Evolutionary conservation across 2,888 invertebrate genomes (phyloP).

Genomic region (Eupithecia centaureata): DNA sequence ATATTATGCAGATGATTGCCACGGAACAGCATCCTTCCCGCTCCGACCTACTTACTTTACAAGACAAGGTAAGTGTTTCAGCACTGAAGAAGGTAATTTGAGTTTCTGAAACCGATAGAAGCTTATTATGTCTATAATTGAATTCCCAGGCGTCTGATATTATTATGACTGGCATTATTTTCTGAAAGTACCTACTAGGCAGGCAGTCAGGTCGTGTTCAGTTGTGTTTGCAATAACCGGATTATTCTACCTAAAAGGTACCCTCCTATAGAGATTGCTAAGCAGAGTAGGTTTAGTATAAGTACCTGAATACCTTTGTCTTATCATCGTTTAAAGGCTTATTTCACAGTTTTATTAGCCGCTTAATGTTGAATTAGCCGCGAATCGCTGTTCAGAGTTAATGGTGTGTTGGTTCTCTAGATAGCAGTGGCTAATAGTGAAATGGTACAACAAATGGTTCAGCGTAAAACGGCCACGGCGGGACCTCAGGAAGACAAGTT

Average conservation of each 20-base stretch:
- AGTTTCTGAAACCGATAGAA: conserved; percentile 13
- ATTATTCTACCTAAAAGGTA: background rate
- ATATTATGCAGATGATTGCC: conserved; percentile 87
- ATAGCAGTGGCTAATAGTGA: conserved; percentile 83
- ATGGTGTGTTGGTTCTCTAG: conserved; percentile 48
- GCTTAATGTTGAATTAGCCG: background rate
- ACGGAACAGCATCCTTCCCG: conserved; percentile 86
- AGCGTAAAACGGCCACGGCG: conserved; percentile 86
- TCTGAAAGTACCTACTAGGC: background rate
- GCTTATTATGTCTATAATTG: conserved; percentile 4
- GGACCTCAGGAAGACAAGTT: conserved; percentile 89
- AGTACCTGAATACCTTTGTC: background rate
- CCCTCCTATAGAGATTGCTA: background rate
- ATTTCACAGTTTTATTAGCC: background rate
- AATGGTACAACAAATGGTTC: conserved; percentile 88
- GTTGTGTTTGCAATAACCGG: background rate
- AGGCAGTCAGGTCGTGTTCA: background rate
- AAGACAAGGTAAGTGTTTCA: conserved; percentile 81
- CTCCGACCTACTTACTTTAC: conserved; percentile 85
- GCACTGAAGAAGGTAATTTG: conserved; percentile 23
- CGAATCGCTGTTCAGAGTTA: background rate
- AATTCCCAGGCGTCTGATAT: conserved; percentile 4
- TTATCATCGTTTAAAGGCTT: background rate
- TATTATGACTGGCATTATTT: background rate
- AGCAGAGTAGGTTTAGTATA: background rate